Evolutionary conservation across 1,140 invertebrate species (phyloP).

Genomic region (Diachasma alloeum): DNA sequence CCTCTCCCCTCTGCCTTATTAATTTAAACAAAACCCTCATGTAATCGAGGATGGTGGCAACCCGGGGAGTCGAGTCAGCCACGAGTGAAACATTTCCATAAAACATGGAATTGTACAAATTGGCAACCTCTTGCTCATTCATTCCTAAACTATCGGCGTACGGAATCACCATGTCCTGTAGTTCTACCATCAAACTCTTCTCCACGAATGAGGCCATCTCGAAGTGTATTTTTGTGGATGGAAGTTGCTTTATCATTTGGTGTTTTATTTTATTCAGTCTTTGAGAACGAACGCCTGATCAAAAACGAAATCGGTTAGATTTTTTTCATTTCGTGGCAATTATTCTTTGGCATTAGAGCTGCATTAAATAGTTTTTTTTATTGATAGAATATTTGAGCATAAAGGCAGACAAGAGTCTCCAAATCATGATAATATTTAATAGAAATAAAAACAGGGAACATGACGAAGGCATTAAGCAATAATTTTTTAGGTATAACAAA

Average conservation of each 20-base stretch:
- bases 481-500: no score
- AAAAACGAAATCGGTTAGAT: not conserved
- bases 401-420: no score
- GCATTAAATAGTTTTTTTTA: not conserved
- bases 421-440: no score
- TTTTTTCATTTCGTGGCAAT: no score
- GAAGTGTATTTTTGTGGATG: conserved; percentile 78
- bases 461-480: no score
- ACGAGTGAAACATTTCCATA: conserved; percentile 79
- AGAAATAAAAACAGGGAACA: no score
- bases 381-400: no score
- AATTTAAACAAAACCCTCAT: conserved; percentile 80
- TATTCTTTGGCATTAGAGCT: no score
- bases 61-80: conserved; percentile 80
- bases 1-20: conserved; percentile 61
- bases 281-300: conserved; percentile 69
- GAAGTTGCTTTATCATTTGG: conserved; percentile 72
- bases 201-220: conserved; percentile 90
- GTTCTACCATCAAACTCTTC: conserved; percentile 71
- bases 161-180: conserved; percentile 76
- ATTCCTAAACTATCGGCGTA: conserved; percentile 87
- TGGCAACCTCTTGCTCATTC: conserved; percentile 89
- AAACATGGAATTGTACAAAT: conserved; percentile 75
- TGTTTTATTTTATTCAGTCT: conserved; percentile 74
- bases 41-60: conserved; percentile 83